Percentiles rank a stretch among this genome's conserved stretches.
These are phyloP conservation scores for Netelia inedita DNA, from an alignment of 2,888 invertebrate genomes.

Conservation along the genomic window DNA sequence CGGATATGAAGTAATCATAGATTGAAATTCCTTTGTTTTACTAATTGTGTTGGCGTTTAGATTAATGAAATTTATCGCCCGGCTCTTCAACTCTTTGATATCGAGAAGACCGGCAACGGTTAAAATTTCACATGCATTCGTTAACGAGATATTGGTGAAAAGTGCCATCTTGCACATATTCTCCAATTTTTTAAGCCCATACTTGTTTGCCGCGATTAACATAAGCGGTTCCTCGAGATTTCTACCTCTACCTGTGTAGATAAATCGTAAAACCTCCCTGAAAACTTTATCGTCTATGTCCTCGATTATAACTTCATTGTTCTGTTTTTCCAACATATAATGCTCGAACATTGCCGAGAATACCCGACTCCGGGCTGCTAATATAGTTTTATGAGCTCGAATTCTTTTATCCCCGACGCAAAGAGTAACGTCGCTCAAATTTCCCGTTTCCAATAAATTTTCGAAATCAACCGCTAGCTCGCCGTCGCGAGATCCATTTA, in stretches of 20 bases:
- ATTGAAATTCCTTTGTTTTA: too few species aligned
- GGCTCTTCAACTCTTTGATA: slow-evolving; percentile 98
- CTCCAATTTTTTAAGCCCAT: slow-evolving; percentile 99
- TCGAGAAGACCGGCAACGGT: slow-evolving; percentile 98
- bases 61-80: slow-evolving; percentile 98
- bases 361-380: slow-evolving; percentile 99
- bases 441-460: slow-evolving; percentile 97
- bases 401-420: slow-evolving; percentile 95
- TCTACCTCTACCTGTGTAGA: slow-evolving; percentile 95
- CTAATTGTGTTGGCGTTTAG: too few species aligned
- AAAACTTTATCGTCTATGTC: slow-evolving; percentile 99
- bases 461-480: slow-evolving; percentile 92
- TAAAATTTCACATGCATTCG: slow-evolving; percentile 98
- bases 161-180: slow-evolving; percentile 99
- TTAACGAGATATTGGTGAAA: slow-evolving; percentile 96
- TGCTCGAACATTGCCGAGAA: slow-evolving; percentile 99
- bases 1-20: too few species aligned
- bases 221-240: too few species aligned
- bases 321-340: slow-evolving; percentile 99
- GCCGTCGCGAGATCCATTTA: too few species aligned
- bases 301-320: slow-evolving; percentile 97
- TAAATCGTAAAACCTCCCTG: slow-evolving; percentile 98
- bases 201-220: slow-evolving; percentile 97
- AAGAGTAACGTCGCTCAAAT: slow-evolving; percentile 98
- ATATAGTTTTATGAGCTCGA: slow-evolving; percentile 98